Conservation (phyloP, 2,888 invertebrate genomes). For the Criorhina ranunculi region DNA sequence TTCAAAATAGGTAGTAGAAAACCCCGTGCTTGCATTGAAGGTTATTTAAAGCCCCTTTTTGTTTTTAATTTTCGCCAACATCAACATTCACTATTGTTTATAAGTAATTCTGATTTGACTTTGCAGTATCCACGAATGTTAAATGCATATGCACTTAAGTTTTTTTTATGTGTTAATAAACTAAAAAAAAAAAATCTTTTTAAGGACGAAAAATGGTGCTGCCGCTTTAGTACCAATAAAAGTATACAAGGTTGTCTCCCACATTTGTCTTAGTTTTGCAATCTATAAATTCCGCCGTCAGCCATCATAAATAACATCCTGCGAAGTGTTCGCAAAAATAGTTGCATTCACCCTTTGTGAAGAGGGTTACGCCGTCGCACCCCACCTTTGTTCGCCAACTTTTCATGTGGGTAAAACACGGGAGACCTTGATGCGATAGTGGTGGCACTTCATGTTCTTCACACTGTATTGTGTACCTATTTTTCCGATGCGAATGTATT, state of each 20-base stretch:
- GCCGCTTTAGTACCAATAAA: constrained; percentile 46
- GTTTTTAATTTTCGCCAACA: too few relatives aligned
- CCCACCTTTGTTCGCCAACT: constrained; percentile 43
- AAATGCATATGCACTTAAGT: constrained; percentile 14
- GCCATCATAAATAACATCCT: constrained; percentile 74
- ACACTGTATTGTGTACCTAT: constrained; percentile 74
- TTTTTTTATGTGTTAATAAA: constrained; percentile 55
- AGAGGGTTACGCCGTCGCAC: constrained; percentile 45
- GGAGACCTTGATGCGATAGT: constrained; percentile 62
- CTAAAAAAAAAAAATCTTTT: constrained; percentile 37
- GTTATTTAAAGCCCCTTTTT: too few relatives aligned
- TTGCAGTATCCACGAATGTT: neutral
- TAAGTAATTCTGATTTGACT: neutral
- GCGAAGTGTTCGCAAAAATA: constrained; percentile 66
- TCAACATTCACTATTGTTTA: too few relatives aligned
- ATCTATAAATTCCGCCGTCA: constrained; percentile 75
- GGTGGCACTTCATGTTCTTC: constrained; percentile 75
- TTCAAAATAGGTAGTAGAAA: too few relatives aligned
- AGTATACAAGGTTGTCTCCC: constrained; percentile 69
- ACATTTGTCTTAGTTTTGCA: constrained; percentile 73
- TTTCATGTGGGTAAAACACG: constrained; percentile 63
- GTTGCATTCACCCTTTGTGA: constrained; percentile 57
- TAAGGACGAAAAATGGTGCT: constrained; percentile 43
- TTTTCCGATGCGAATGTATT: constrained; percentile 71
- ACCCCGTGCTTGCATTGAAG: too few relatives aligned